Evolutionary conservation across 2,888 invertebrate genomes (phyloP).

Genomic region (Amiota communis): DNA sequence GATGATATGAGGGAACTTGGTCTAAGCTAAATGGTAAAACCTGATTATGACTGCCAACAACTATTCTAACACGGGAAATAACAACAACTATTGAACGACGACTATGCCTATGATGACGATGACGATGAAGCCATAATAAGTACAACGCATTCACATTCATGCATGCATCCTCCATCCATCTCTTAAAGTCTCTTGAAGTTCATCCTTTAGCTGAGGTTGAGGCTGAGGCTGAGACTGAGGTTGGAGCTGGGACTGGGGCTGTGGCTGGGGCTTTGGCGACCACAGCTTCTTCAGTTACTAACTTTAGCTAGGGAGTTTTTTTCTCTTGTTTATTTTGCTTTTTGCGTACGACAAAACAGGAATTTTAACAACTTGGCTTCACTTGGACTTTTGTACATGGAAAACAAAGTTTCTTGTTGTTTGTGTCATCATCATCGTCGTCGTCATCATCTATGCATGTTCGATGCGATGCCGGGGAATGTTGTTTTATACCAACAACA

Average conservation of each 20-base stretch:
- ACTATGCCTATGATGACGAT: too few relatives aligned
- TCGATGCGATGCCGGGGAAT: slow-evolving; percentile 10
- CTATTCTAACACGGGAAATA: slow-evolving; percentile 38
- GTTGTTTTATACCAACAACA: slow-evolving; percentile 7
- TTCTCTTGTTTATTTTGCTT: slow-evolving; percentile 1
- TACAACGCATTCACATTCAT: not conserved
- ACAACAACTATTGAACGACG: not conserved
- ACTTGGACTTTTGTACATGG: not conserved
- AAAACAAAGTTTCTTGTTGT: too few relatives aligned
- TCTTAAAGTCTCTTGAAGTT: slow-evolving; percentile 1
- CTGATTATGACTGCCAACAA: slow-evolving; percentile 64
- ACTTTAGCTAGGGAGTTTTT: not conserved
- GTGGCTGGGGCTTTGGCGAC: not conserved
- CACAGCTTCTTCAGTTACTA: not conserved
- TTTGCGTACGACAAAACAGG: slow-evolving; percentile 53
- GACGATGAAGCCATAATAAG: slow-evolving; percentile 13
- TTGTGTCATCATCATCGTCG: too few relatives aligned
- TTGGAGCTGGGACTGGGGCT: not conserved
- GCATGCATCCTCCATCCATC: slow-evolving; percentile 23
- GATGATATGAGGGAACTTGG: not conserved
- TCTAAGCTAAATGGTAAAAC: slow-evolving; percentile 49
- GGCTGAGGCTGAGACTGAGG: not conserved
- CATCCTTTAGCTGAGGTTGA: slow-evolving; percentile 36
- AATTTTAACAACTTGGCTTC: slow-evolving; percentile 62
- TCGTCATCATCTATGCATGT: not conserved